Conservation (phyloP, 2,113 vertebrate species). For the Xiphophorus couchianus region DNA sequence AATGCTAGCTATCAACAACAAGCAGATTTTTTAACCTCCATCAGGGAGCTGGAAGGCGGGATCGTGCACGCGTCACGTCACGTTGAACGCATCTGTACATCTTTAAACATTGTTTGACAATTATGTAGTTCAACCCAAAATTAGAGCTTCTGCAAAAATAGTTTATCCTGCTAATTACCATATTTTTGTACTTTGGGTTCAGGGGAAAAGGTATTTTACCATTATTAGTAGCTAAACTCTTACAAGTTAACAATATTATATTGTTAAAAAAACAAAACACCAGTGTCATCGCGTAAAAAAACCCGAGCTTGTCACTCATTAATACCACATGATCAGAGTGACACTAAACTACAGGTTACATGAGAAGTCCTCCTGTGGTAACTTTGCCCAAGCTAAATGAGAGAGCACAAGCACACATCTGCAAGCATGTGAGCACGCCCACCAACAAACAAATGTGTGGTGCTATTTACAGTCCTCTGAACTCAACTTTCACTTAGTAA, state of each 20-base stretch:
- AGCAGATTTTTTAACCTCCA: too few species aligned
- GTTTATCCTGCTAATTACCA: too few species aligned
- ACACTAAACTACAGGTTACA: neutral
- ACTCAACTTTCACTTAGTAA: slow-evolving; percentile 44
- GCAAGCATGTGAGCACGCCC: slow-evolving; percentile 32
- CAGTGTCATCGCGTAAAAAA: neutral
- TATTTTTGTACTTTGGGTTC: too few species aligned
- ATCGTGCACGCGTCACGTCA: too few species aligned
- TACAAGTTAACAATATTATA: neutral
- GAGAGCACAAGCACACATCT: slow-evolving; percentile 50
- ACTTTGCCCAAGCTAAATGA: slow-evolving; percentile 42
- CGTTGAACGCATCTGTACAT: too few species aligned
- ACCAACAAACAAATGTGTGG: slow-evolving; percentile 27
- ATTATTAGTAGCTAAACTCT: too few species aligned
- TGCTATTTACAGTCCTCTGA: slow-evolving; percentile 53
- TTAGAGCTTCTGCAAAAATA: too few species aligned
- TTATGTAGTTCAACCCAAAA: too few species aligned
- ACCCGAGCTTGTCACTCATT: neutral
- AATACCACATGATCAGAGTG: neutral
- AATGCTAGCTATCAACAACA: too few species aligned
- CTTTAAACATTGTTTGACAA: too few species aligned
- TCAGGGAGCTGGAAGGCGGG: too few species aligned
- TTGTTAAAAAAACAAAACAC: neutral
- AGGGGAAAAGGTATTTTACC: too few species aligned
- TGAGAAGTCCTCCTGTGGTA: slow-evolving; percentile 6